A percentile compares a stretch with the other conserved stretches of the same genome.
These are phyloP conservation scores for Distichodus sexfasciatus DNA, from an alignment of 2,797 vertebrate species.

Conservation along the genomic window DNA sequence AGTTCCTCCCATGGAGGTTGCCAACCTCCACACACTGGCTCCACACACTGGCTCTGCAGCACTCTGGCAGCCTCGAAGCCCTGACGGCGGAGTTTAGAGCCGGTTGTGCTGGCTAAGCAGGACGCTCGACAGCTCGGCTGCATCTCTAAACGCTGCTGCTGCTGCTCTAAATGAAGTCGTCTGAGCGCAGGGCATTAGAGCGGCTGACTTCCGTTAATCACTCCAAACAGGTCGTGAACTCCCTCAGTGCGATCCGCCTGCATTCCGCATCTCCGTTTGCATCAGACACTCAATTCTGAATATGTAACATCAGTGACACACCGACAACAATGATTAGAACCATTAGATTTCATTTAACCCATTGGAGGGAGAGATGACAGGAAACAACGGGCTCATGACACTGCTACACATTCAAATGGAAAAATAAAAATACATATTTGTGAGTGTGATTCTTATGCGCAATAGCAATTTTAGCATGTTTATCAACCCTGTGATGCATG, in stretches of 20 bases:
- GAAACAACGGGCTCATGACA: too few relatives aligned
- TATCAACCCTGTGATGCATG: too few relatives aligned
- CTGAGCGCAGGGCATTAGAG: neutral
- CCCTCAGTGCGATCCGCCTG: neutral
- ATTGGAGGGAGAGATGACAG: too few relatives aligned
- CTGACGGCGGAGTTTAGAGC: constrained; percentile 55
- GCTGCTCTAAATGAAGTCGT: constrained; percentile 15
- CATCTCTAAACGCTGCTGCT: constrained; percentile 36
- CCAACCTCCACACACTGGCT: too few relatives aligned
- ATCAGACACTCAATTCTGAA: neutral
- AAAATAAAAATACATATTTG: too few relatives aligned
- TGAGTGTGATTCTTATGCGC: too few relatives aligned
- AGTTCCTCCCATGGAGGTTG: too few relatives aligned
- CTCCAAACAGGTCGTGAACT: constrained; percentile 16
- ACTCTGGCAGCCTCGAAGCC: constrained; percentile 44
- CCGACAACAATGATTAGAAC: too few relatives aligned
- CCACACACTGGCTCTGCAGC: constrained; percentile 49
- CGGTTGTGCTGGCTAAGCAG: constrained; percentile 54
- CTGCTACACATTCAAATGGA: too few relatives aligned
- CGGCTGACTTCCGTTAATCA: constrained; percentile 15
- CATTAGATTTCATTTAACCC: too few relatives aligned
- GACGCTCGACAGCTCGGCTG: constrained; percentile 26
- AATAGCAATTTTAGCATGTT: too few relatives aligned
- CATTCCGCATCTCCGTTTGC: constrained; percentile 2
- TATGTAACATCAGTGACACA: too few relatives aligned